Evolutionary conservation across 2,113 vertebrate species (phyloP).

Genomic region (Gulo gulo): DNA sequence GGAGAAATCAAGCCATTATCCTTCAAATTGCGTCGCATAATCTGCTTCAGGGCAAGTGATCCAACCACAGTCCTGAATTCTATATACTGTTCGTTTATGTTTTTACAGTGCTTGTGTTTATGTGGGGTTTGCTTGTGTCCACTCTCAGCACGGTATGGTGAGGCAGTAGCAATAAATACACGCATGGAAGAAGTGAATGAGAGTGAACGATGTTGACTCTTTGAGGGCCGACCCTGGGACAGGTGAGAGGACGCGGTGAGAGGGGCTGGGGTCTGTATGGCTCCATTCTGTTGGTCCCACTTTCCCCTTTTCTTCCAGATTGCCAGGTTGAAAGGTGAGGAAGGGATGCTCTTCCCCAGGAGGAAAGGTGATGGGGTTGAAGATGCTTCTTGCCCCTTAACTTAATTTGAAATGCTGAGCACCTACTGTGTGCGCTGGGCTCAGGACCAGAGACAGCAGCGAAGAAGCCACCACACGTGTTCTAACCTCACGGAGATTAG

Average conservation of each 20-base stretch:
- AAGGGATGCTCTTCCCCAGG: neutral
- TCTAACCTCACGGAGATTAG: neutral
- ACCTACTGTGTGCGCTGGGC: neutral
- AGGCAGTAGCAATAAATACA: neutral
- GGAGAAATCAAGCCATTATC: neutral
- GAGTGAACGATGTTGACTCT: rapidly evolving
- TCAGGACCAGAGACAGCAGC: neutral
- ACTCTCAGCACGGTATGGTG: neutral
- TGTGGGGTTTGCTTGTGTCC: neutral
- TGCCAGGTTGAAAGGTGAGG: neutral
- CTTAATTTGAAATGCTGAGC: neutral
- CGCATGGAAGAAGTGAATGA: rapidly evolving
- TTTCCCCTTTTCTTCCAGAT: neutral
- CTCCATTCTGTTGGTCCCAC: too few relatives aligned
- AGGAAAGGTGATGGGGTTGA: too few relatives aligned
- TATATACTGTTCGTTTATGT: neutral
- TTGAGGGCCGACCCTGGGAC: neutral
- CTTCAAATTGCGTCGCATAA: neutral
- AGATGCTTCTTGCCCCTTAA: neutral
- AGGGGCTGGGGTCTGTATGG: neutral
- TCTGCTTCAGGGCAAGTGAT: neutral
- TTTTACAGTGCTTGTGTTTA: neutral
- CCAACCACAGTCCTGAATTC: too few relatives aligned
- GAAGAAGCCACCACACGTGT: rapidly evolving
- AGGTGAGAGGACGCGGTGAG: rapidly evolving